Evolutionary conservation across 2,113 vertebrate genomes (phyloP).

Genomic region (Crocuta crocuta): DNA sequence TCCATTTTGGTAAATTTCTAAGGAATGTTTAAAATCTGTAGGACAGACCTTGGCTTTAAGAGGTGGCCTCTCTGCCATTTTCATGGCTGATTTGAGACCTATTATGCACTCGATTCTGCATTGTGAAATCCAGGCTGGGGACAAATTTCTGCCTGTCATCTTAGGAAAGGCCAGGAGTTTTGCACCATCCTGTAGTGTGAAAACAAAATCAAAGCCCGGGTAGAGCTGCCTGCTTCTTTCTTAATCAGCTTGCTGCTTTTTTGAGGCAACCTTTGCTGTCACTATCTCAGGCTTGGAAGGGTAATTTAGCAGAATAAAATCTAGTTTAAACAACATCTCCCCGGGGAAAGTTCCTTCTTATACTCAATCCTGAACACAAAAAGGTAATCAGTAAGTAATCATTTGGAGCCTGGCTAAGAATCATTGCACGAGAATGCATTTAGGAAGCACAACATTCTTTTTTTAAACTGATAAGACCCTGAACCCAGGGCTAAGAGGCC

Average conservation of each 20-base stretch:
- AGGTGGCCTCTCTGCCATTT: constrained; percentile 49
- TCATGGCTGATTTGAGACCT: not conserved
- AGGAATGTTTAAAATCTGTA: not conserved
- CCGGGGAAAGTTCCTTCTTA: constrained; percentile 18
- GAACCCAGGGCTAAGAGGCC: constrained; percentile 41
- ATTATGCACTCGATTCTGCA: not conserved
- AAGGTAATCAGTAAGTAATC: constrained; percentile 63
- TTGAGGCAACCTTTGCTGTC: constrained; percentile 55
- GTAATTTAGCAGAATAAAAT: constrained; percentile 59
- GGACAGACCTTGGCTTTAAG: not conserved
- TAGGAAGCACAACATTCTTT: not conserved
- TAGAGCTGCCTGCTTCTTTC: constrained; percentile 42
- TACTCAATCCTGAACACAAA: constrained; percentile 33
- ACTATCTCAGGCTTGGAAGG: constrained; percentile 1
- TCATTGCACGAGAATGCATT: not conserved
- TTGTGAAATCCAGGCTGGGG: not conserved
- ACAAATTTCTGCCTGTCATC: constrained; percentile 86
- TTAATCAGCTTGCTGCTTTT: constrained; percentile 25
- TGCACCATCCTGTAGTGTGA: constrained; percentile 71
- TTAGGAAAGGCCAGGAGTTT: constrained; percentile 74
- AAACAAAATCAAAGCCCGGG: constrained; percentile 66
- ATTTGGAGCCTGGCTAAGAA: constrained; percentile 45
- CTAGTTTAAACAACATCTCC: constrained; percentile 25
- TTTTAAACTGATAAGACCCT: constrained; percentile 34
- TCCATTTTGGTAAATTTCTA: constrained; percentile 63